Percentiles rank a stretch among this genome's conserved stretches.
These are phyloP conservation scores for Ferdinandea cuprea DNA, from an alignment of 2,888 invertebrate species.

Conservation along the genomic window DNA sequence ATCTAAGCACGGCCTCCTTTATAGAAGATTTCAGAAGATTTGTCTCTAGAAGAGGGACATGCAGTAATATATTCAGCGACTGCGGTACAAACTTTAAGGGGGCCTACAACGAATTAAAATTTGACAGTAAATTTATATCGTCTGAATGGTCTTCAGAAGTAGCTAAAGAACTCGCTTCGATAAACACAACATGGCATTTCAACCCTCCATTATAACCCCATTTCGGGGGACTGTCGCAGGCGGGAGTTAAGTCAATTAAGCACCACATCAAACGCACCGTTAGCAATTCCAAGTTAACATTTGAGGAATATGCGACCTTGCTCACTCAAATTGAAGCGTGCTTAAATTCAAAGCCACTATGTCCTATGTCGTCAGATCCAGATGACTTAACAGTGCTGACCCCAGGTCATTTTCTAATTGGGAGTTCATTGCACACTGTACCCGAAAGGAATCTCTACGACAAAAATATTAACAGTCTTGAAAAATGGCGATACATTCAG, in stretches of 20 bases:
- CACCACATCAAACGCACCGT: too few species aligned
- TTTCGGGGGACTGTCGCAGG: too few species aligned
- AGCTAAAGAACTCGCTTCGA: too few species aligned
- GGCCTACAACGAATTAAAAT: not conserved
- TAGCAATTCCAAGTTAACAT: not conserved
- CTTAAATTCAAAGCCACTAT: constrained; percentile 9
- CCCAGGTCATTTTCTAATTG: not conserved
- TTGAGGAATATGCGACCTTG: constrained; percentile 4
- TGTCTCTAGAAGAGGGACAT: constrained; percentile 3
- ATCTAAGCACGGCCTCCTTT: not conserved
- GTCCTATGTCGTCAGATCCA: not conserved
- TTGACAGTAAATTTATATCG: too few species aligned
- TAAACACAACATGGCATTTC: too few species aligned
- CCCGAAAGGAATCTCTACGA: constrained; percentile 12
- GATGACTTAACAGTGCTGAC: constrained; percentile 2
- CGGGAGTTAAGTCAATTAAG: too few species aligned
- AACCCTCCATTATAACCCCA: too few species aligned
- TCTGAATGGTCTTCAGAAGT: not conserved
- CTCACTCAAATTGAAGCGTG: constrained; percentile 13
- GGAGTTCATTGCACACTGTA: not conserved
- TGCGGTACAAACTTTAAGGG: not conserved
- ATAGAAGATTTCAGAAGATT: constrained; percentile 8
- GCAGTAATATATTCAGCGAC: not conserved
- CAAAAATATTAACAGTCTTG: constrained; percentile 1
- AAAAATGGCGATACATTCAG: constrained; percentile 28